These are phyloP conservation scores for Dynastes hyllus DNA, from an alignment of 2,888 invertebrate species.

Conservation along the genomic window DNA sequence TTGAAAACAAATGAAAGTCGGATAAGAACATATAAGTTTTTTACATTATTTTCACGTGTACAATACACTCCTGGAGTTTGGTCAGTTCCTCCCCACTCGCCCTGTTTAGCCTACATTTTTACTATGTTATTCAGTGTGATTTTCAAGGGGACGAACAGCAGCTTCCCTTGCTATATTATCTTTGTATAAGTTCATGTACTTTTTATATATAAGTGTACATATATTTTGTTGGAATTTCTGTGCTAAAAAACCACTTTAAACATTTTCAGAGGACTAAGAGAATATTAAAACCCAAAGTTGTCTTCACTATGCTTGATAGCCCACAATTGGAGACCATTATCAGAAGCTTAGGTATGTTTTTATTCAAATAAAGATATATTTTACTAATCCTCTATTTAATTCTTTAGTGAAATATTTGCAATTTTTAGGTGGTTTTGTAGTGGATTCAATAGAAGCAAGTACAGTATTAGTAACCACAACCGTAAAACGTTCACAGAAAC, in stretches of 20 bases:
- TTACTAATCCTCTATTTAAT: not conserved
- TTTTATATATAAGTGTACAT: no score
- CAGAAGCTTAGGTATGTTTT: conserved; percentile 63
- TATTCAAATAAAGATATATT: not conserved
- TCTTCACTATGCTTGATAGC: conserved; percentile 69
- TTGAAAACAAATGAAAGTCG: no score
- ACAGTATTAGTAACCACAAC: conserved; percentile 75
- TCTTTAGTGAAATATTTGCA: not conserved
- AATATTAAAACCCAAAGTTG: conserved; percentile 66
- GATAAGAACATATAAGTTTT: no score
- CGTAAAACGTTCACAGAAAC: conserved; percentile 76
- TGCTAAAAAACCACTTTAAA: not conserved
- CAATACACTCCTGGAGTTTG: no score
- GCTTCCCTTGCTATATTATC: no score
- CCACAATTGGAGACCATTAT: conserved; percentile 65
- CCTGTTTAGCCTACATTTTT: no score
- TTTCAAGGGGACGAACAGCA: no score
- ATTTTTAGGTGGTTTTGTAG: conserved; percentile 73
- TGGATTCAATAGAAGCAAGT: conserved; percentile 70
- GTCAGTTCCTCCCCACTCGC: no score
- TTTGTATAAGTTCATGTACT: no score
- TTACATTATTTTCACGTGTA: no score
- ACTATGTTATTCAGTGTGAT: no score
- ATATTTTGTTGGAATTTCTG: no score
- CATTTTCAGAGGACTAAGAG: conserved; percentile 62